These are phyloP conservation scores for Hydractinia symbiolongicarpus DNA, from an alignment of 30 jellyfish, hydroid and myxozoan species.

Conservation along the genomic window DNA sequence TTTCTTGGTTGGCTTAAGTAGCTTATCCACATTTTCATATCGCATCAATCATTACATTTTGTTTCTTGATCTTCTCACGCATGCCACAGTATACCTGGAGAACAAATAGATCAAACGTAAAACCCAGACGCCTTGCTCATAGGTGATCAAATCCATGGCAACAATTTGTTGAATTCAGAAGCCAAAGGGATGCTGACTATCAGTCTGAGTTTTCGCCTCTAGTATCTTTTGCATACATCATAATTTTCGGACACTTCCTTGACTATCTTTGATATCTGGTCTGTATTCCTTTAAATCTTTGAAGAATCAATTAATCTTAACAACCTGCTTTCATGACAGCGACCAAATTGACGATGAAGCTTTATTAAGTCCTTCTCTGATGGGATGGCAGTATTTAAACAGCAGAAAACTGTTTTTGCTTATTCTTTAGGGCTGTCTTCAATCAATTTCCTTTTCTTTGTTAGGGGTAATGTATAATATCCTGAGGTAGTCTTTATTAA, in stretches of 20 bases:
- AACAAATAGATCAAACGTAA: slow-evolving; percentile 18
- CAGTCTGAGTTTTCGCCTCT: slow-evolving; percentile 21
- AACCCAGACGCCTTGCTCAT: slow-evolving; percentile 22
- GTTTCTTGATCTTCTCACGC: too few relatives aligned
- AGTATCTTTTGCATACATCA: slow-evolving; percentile 6
- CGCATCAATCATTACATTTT: slow-evolving; percentile 18
- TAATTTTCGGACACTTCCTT: neutral
- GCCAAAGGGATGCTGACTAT: slow-evolving; percentile 36
- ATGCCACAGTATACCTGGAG: slow-evolving; percentile 26
- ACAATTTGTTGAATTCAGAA: slow-evolving; percentile 23
- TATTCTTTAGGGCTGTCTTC: slow-evolving; percentile 31
- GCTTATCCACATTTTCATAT: neutral
- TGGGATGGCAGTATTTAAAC: neutral
- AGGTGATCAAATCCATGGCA: slow-evolving; percentile 28
- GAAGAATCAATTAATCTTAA: too few relatives aligned
- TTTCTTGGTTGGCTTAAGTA: too few relatives aligned
- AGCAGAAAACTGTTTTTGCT: neutral
- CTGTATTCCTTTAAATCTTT: too few relatives aligned
- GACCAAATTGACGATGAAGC: slow-evolving; percentile 32
- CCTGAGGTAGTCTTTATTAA: slow-evolving; percentile 4
- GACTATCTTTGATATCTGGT: neutral
- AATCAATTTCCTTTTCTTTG: slow-evolving; percentile 24
- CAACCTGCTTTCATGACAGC: slow-evolving; percentile 6
- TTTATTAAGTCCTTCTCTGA: slow-evolving; percentile 13
- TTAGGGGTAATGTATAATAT: too few relatives aligned